Evolutionary conservation across 2,888 invertebrate species (phyloP).

Genomic region (Alentia gelatinosa): DNA sequence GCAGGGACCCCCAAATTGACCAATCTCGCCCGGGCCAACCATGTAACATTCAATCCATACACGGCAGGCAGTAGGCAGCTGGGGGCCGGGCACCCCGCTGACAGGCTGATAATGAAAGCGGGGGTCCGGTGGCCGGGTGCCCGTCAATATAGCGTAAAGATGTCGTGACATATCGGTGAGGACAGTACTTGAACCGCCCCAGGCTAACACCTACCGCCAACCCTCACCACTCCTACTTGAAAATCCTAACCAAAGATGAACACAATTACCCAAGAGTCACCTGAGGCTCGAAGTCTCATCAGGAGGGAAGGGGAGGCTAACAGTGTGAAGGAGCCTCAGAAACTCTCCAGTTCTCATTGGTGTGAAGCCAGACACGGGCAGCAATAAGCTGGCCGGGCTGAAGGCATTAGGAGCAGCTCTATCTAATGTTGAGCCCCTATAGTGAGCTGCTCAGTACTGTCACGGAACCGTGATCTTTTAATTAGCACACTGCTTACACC

Average conservation of each 20-base stretch:
- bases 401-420: too few species aligned
- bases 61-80: neutral
- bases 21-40: neutral
- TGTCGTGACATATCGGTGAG: slow-evolving; percentile 12
- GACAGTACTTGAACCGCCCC: neutral
- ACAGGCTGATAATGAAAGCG: slow-evolving; percentile 16
- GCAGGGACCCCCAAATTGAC: slow-evolving; percentile 33
- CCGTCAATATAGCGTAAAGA: neutral
- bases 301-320: neutral
- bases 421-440: too few species aligned
- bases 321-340: neutral
- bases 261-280: neutral
- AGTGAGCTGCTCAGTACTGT: too few species aligned
- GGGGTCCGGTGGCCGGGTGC: neutral
- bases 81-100: neutral
- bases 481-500: too few species aligned
- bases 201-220: neutral
- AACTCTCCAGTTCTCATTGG: neutral
- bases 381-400: too few species aligned
- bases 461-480: too few species aligned
- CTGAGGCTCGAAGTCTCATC: neutral
- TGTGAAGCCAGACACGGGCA: too few species aligned
- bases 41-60: slow-evolving; percentile 45
- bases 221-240: neutral
- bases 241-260: neutral